Evolutionary conservation across 1,140 invertebrate species (phyloP).

Genomic region (Drosophila hydei): DNA sequence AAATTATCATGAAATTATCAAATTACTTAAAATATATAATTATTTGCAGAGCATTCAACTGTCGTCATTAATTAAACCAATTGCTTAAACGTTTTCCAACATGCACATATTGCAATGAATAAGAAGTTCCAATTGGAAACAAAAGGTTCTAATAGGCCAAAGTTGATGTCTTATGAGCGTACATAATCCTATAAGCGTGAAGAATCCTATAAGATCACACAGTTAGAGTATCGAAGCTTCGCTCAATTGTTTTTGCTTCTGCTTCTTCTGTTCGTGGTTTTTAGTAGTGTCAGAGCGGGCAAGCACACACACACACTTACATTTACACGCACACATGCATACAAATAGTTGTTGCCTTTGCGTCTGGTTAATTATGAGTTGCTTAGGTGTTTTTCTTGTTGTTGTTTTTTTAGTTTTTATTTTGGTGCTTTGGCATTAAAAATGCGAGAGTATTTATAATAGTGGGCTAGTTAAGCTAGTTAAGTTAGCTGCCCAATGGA

Average conservation of each 20-base stretch:
- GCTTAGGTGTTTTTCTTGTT: constrained; percentile 36
- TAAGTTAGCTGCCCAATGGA: constrained; percentile 69
- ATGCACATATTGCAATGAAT: background rate
- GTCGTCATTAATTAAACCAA: too few species aligned
- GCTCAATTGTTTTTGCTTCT: background rate
- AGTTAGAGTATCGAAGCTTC: background rate
- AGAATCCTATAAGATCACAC: background rate
- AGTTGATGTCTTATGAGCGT: background rate
- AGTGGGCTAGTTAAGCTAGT: constrained; percentile 36
- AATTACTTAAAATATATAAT: too few species aligned
- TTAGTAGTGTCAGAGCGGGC: constrained; percentile 6
- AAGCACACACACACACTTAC: constrained; percentile 6
- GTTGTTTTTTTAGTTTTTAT: background rate
- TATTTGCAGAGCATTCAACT: background rate
- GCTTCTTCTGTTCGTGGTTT: constrained; percentile 32
- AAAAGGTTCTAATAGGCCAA: too few species aligned
- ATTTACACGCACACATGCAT: constrained; percentile 37
- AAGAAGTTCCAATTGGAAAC: background rate
- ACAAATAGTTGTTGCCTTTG: constrained; percentile 48
- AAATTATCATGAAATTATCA: too few species aligned
- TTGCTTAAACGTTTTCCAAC: background rate
- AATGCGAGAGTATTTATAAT: constrained; percentile 48
- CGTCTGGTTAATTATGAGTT: constrained; percentile 62
- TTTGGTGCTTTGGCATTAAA: constrained; percentile 51
- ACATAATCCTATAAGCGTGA: background rate